phyloP scores from a whole-genome alignment of 1,140 invertebrate species.

The Drosophila ohnishii region DNA sequence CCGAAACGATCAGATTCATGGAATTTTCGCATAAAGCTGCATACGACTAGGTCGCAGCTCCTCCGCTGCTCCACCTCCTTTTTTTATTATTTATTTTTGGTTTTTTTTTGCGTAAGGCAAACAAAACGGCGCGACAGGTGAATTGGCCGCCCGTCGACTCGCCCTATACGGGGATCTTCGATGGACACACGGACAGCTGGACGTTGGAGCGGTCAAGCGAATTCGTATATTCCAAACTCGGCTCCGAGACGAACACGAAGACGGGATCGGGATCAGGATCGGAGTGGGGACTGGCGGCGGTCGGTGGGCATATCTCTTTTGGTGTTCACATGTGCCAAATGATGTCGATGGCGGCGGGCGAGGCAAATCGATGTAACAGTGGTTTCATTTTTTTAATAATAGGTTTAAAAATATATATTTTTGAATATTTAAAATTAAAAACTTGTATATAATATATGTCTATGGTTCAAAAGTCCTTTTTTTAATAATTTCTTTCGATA shows the following conservation, averaged over 20 bases:
- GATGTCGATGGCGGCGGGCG: conserved; percentile 60
- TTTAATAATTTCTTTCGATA: background rate
- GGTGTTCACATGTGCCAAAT: conserved; percentile 68
- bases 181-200: conserved; percentile 17
- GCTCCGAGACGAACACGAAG: background rate
- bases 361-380: conserved; percentile 51
- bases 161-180: conserved; percentile 65
- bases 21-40: conserved; percentile 71
- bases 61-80: conserved; percentile 28
- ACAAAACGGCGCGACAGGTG: conserved; percentile 77
- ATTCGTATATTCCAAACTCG: conserved; percentile 29
- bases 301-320: conserved; percentile 49
- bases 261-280: conserved; percentile 1
- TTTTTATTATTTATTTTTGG: conserved; percentile 18
- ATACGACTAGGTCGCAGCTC: conserved; percentile 42
- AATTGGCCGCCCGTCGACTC: conserved; percentile 77
- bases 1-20: conserved; percentile 79
- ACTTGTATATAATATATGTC: too few relatives aligned
- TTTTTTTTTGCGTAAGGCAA: conserved; percentile 67
- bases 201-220: conserved; percentile 34
- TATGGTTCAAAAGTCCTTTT: too few relatives aligned
- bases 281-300: conserved; percentile 4
- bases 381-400: background rate
- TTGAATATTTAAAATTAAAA: background rate
- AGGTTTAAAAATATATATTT: too few relatives aligned